Percentiles rank a stretch among this genome's conserved stretches.
phyloP scores from a whole-genome alignment of 2,113 vertebrate species.

The Cephalophus harveyi region DNA sequence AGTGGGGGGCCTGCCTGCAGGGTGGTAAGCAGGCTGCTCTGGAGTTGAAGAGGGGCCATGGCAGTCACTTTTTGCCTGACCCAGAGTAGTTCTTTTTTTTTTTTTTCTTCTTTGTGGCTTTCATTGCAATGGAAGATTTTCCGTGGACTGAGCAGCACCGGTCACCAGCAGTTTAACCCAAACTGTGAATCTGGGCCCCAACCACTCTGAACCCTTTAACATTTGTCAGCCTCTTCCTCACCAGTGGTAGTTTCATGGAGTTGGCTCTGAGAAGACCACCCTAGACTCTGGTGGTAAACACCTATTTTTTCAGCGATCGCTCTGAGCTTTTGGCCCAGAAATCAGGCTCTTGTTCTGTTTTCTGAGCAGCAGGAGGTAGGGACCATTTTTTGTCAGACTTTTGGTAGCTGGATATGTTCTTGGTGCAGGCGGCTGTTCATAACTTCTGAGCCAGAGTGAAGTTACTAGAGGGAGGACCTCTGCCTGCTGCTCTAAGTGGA shows the following conservation, averaged over 20 bases:
- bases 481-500: background rate
- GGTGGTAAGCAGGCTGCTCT: background rate
- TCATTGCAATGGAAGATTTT: background rate
- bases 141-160: background rate
- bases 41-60: background rate
- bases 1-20: background rate
- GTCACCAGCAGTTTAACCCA: constrained; percentile 20
- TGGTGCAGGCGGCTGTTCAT: background rate
- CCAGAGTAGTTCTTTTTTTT: background rate
- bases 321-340: constrained; percentile 9
- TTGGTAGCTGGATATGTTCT: constrained; percentile 23
- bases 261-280: background rate
- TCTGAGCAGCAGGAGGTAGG: constrained; percentile 47
- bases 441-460: constrained; percentile 63
- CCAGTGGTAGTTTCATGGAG: background rate
- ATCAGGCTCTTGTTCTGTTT: constrained; percentile 55
- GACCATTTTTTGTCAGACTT: constrained; percentile 59
- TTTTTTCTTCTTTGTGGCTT: background rate
- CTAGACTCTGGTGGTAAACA: background rate
- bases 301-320: background rate
- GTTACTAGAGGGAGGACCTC: constrained; percentile 55
- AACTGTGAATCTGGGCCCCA: constrained; percentile 20
- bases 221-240: background rate
- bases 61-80: background rate
- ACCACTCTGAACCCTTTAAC: background rate